Percentiles rank a stretch among this genome's conserved stretches.
Evolutionary conservation across 2,888 invertebrate species (phyloP).

Genomic region (Drosophila neonasuta): DNA sequence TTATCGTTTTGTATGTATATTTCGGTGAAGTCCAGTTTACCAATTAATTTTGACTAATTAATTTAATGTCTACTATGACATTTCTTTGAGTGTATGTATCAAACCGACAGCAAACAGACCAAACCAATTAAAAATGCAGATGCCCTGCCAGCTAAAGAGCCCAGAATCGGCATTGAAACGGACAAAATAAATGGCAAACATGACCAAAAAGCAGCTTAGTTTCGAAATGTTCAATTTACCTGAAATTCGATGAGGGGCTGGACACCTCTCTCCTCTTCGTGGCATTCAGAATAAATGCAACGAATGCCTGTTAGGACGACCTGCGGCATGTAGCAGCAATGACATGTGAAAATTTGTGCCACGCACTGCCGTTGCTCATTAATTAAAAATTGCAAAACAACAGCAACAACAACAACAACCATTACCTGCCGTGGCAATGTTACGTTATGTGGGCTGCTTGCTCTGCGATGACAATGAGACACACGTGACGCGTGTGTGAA

Average conservation of each 20-base stretch:
- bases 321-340: constrained; percentile 25
- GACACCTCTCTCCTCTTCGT: no score
- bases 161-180: constrained; percentile 14
- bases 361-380: constrained; percentile 61
- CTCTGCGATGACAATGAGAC: constrained; percentile 47
- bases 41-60: background rate
- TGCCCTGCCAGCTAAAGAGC: constrained; percentile 37
- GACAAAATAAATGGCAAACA: constrained; percentile 53
- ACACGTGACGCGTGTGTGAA: constrained; percentile 62
- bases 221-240: constrained; percentile 40
- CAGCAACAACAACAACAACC: constrained; percentile 18
- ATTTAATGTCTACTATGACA: background rate
- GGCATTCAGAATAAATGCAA: background rate
- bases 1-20: no score
- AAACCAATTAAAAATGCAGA: constrained; percentile 61
- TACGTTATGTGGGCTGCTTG: constrained; percentile 49
- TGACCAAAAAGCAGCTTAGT: constrained; percentile 56
- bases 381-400: constrained; percentile 64
- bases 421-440: constrained; percentile 49
- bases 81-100: constrained; percentile 15
- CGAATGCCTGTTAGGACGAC: background rate
- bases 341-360: constrained; percentile 43
- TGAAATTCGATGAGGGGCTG: constrained; percentile 6
- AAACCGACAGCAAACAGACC: constrained; percentile 28
- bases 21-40: background rate